Percentiles rank a stretch among this genome's conserved stretches.
phyloP scores from a whole-genome alignment of 2,888 invertebrate genomes.

The Drosophila histrio region DNA sequence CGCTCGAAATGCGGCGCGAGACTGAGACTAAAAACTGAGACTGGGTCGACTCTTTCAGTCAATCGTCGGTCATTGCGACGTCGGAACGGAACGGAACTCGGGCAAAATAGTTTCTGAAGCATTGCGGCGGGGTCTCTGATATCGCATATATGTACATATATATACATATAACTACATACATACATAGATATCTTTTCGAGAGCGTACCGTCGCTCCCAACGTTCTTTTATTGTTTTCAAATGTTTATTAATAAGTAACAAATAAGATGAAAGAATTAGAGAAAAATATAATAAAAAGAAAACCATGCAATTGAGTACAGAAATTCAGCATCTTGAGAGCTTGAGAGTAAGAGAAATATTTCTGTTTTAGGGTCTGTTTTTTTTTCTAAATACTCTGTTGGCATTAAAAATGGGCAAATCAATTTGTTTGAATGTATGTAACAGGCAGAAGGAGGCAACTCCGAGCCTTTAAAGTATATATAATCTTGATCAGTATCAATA shows the following conservation, averaged over 20 bases:
- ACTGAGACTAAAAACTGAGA: conserved; percentile 47
- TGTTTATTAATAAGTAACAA: conserved; percentile 57
- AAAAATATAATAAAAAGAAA: neutral
- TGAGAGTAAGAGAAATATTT: neutral
- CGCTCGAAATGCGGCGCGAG: conserved; percentile 79
- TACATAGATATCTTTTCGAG: conserved; percentile 9
- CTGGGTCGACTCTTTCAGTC: conserved; percentile 68
- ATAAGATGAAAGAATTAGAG: conserved; percentile 13
- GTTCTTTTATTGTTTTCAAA: conserved; percentile 51
- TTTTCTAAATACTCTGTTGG: neutral
- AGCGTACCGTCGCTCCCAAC: conserved; percentile 12
- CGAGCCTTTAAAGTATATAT: no score
- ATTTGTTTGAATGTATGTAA: no score
- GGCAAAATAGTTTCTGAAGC: conserved; percentile 44
- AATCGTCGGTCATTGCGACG: conserved; percentile 27
- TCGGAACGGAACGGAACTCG: conserved; percentile 55
- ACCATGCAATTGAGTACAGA: conserved; percentile 11
- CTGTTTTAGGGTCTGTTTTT: conserved; percentile 8
- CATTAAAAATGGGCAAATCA: no score
- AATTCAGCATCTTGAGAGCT: conserved; percentile 10
- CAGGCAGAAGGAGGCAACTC: no score
- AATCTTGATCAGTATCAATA: no score
- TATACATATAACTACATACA: neutral
- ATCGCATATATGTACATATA: conserved; percentile 29
- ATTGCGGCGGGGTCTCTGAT: conserved; percentile 45